Evolutionary conservation across 2,113 vertebrate species (phyloP).

Genomic region (Ptychochromis oligacanthus): DNA sequence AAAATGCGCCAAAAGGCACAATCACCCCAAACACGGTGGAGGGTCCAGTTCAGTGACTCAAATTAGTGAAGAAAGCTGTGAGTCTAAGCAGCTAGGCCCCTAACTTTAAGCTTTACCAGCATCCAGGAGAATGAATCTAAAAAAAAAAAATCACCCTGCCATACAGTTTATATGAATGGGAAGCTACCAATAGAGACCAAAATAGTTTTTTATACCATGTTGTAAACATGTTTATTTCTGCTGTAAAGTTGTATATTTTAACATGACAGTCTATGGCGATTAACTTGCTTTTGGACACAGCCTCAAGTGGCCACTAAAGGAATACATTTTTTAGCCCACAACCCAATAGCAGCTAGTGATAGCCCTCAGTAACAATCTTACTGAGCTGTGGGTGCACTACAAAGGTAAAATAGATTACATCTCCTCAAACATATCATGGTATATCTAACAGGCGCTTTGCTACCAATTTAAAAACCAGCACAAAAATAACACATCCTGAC

Average conservation of each 20-base stretch:
- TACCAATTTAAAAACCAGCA: background rate
- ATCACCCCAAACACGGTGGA: background rate
- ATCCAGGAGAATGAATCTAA: background rate
- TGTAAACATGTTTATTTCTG: background rate
- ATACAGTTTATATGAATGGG: background rate
- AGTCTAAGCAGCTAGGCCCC: background rate
- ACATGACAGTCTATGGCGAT: background rate
- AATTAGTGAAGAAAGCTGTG: background rate
- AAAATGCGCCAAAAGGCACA: background rate
- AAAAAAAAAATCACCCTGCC: background rate
- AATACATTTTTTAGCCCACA: background rate
- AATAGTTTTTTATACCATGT: background rate
- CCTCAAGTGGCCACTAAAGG: background rate
- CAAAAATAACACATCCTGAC: background rate
- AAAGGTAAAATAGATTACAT: background rate
- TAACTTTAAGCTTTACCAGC: background rate
- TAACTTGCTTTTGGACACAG: background rate
- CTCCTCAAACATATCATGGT: background rate
- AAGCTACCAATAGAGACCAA: background rate
- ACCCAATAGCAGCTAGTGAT: too few species aligned
- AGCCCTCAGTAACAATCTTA: background rate
- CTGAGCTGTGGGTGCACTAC: background rate
- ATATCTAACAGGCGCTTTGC: too few species aligned
- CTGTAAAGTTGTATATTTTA: background rate
- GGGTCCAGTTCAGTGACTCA: rapidly evolving